Evolutionary conservation across 2,797 vertebrate genomes (phyloP), one percentile per base, ranked within the genome.

Genomic region (Megalops cyprinoides): DNA sequence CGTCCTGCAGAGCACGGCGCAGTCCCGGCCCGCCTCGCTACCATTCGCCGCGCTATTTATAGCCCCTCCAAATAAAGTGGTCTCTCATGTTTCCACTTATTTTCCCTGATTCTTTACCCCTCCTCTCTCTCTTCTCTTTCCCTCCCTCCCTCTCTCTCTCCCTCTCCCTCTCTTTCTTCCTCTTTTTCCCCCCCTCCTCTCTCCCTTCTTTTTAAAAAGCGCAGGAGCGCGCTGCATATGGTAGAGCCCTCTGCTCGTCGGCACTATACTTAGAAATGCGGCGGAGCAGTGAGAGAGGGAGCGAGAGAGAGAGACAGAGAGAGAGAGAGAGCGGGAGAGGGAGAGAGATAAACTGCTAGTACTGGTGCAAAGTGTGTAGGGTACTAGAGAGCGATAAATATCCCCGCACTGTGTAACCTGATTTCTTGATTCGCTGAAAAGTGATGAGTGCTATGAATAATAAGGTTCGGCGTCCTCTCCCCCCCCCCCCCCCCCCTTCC

Each of bases 11-110:
- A 89, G 87, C 89, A n/a, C 85, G 87, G 90, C 86, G 85, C 89
- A 86, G 92, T 92, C n/a, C 90, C 91, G 87, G 91, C 20, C 88
- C 90, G 79, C 90, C 86, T 79, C 89, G 60, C 91, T 94, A 95
- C 95, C 95, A 95, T 97, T 97, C 96, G 94, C 93, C 86, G 90
- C 85, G 85, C 92, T 95, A 94, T 96, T 94, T 95, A 94, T 96
- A 98, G 96, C 91, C 93, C 92, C 93, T 93, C 97, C 96, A 98
- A 98, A 98, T 99, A 97, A 97, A 98, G 96, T 92, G 87, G 94
- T 93, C 94, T 95, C 94, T 95, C 91, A 87, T 95, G 93, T 96
- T 95, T 93, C 94, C 93, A 94, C 93, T 96, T 94, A 93, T 91
- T 95, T 95, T 94, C 93, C 93, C 93, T 92, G 92, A 91, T 91